These are phyloP conservation scores for Leptodactylus fallax DNA, from an alignment of 2,797 vertebrate species.

Conservation along the genomic window DNA sequence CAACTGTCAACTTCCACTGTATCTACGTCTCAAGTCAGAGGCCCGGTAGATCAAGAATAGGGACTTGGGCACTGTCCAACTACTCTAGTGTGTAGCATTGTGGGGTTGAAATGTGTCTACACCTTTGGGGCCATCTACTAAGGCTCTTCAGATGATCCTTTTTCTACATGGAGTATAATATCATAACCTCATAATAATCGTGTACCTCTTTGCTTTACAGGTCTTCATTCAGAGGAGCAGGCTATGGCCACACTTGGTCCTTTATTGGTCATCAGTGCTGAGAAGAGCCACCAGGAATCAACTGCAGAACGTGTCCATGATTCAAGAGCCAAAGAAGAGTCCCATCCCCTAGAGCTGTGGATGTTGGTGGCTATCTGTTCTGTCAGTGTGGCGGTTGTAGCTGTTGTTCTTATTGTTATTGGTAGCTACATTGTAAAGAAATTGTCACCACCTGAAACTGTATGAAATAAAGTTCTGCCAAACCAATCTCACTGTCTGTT, in stretches of 20 bases:
- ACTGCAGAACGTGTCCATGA: background rate
- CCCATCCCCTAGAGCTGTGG: background rate
- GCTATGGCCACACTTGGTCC: conserved; percentile 4
- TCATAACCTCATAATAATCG: too few species aligned
- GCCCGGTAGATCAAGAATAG: too few species aligned
- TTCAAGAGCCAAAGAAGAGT: background rate
- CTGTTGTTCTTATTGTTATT: background rate
- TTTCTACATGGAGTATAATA: too few species aligned
- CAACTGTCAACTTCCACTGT: too few species aligned
- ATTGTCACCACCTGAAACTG: background rate
- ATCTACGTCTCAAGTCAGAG: too few species aligned
- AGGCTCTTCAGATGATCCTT: too few species aligned
- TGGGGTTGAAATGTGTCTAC: too few species aligned
- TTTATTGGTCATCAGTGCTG: conserved; percentile 14
- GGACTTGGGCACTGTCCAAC: too few species aligned
- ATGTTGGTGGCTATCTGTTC: conserved; percentile 1
- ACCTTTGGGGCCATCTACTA: background rate
- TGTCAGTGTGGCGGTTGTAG: background rate
- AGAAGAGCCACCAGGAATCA: too few species aligned
- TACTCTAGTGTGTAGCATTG: too few species aligned
- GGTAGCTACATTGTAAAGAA: background rate
- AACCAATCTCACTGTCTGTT: background rate
- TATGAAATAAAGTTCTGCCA: background rate
- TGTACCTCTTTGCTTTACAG: background rate
- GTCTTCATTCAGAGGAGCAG: background rate